Conservation (phyloP, 2,888 invertebrate genomes). For the Aradus depressus region DNA sequence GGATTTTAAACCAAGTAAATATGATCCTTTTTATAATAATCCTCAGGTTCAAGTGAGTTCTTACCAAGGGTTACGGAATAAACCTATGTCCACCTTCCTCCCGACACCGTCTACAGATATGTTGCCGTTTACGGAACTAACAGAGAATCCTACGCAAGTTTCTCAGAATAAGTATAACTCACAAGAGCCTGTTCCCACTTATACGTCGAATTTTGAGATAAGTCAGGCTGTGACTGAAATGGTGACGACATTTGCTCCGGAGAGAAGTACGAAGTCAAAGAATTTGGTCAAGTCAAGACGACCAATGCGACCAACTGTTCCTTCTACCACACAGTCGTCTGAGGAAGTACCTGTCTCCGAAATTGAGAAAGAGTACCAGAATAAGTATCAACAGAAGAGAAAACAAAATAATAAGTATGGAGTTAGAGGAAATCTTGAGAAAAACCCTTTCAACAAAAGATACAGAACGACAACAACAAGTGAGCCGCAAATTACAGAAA, state of each 20-base stretch:
- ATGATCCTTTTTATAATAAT: slow-evolving; percentile 18
- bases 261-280: slow-evolving; percentile 16
- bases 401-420: slow-evolving; percentile 22
- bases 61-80: slow-evolving; percentile 21
- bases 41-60: slow-evolving; percentile 22
- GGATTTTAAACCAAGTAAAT: slow-evolving; percentile 17
- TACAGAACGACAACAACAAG: slow-evolving; percentile 23
- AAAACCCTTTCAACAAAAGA: slow-evolving; percentile 7
- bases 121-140: slow-evolving; percentile 22
- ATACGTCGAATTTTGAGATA: too few species aligned
- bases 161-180: too few species aligned
- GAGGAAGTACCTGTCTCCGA: background rate
- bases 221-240: slow-evolving; percentile 15
- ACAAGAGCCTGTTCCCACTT: too few species aligned
- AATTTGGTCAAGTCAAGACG: slow-evolving; percentile 17
- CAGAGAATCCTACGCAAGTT: too few species aligned
- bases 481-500: slow-evolving; percentile 14
- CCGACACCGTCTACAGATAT: slow-evolving; percentile 28
- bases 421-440: slow-evolving; percentile 6
- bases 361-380: slow-evolving; percentile 13
- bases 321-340: slow-evolving; percentile 4
- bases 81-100: slow-evolving; percentile 22
- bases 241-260: slow-evolving; percentile 13
- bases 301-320: slow-evolving; percentile 16
- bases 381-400: slow-evolving; percentile 21